phyloP scores from a whole-genome alignment of 1,140 invertebrate species.

The Hycleus cichorii region DNA sequence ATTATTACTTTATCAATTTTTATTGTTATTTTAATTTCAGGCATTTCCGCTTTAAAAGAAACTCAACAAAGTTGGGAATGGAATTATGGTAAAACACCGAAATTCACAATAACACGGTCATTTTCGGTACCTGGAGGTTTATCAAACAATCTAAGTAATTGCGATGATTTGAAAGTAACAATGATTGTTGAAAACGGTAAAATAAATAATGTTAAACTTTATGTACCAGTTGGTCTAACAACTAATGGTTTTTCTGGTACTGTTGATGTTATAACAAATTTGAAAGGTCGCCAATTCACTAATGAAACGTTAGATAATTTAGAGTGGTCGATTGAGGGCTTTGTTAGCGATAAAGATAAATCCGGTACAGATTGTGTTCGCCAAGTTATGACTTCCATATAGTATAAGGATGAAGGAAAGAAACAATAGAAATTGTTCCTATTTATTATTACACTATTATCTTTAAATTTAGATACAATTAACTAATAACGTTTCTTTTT shows the following conservation, averaged over 20 bases:
- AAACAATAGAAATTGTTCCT: background rate
- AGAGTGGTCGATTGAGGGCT: constrained; percentile 25
- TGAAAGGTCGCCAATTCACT: constrained; percentile 35
- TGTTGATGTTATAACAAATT: constrained; percentile 30
- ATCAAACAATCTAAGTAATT: constrained; percentile 17
- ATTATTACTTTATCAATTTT: background rate
- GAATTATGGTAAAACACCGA: constrained; percentile 81
- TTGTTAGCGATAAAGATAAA: constrained; percentile 32
- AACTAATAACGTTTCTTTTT: background rate
- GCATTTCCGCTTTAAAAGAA: constrained; percentile 50
- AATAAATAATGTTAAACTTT: constrained; percentile 33
- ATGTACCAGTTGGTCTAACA: constrained; percentile 31
- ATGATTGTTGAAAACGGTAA: constrained; percentile 33
- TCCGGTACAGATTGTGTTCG: constrained; percentile 35
- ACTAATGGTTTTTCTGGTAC: constrained; percentile 32
- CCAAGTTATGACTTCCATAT: constrained; percentile 34
- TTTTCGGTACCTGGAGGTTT: constrained; percentile 23
- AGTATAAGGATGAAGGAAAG: constrained; percentile 10
- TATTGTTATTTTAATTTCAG: constrained; percentile 38
- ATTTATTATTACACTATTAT: background rate
- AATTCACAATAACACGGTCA: constrained; percentile 56
- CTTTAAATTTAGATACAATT: background rate
- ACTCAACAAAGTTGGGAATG: constrained; percentile 71
- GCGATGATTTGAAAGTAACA: constrained; percentile 31
- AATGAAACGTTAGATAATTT: constrained; percentile 31